phyloP scores from a whole-genome alignment of 2,113 vertebrate genomes.

The Cebidichthys violaceus region DNA sequence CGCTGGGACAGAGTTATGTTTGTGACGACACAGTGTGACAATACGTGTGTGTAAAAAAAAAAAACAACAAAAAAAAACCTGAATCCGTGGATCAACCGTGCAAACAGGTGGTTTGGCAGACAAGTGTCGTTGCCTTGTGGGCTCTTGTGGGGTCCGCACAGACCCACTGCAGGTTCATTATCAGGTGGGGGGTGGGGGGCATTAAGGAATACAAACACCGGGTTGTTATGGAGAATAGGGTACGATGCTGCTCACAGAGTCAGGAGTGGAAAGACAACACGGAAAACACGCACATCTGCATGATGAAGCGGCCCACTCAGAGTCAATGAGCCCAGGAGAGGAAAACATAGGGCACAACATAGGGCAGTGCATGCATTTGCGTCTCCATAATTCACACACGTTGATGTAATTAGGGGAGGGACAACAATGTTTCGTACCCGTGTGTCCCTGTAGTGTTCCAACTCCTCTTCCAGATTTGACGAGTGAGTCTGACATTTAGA shows the following conservation, averaged over 20 bases:
- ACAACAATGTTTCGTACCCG: constrained; percentile 6
- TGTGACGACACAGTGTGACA: neutral
- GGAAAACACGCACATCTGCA: constrained; percentile 39
- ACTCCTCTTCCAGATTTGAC: neutral
- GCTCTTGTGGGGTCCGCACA: constrained; percentile 1
- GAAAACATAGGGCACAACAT: constrained; percentile 3
- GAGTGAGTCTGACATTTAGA: neutral
- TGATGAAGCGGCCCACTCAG: constrained; percentile 46
- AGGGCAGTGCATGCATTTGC: constrained; percentile 3
- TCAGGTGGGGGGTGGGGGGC: neutral
- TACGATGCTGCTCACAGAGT: neutral
- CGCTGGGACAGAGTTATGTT: constrained; percentile 39
- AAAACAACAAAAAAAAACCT: too few relatives aligned
- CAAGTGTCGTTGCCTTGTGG: neutral
- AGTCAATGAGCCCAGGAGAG: constrained; percentile 35
- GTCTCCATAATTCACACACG: constrained; percentile 44
- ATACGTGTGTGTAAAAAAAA: constrained; percentile 10
- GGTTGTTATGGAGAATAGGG: constrained; percentile 24
- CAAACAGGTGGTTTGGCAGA: constrained; percentile 7
- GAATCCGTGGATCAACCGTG: neutral
- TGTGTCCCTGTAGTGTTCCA: neutral
- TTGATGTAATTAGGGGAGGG: constrained; percentile 38
- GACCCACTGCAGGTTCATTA: constrained; percentile 10
- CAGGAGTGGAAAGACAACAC: neutral
- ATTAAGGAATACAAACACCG: constrained; percentile 4